phyloP scores from a whole-genome alignment of 2,797 vertebrate species.

The Spatula versicolor region DNA sequence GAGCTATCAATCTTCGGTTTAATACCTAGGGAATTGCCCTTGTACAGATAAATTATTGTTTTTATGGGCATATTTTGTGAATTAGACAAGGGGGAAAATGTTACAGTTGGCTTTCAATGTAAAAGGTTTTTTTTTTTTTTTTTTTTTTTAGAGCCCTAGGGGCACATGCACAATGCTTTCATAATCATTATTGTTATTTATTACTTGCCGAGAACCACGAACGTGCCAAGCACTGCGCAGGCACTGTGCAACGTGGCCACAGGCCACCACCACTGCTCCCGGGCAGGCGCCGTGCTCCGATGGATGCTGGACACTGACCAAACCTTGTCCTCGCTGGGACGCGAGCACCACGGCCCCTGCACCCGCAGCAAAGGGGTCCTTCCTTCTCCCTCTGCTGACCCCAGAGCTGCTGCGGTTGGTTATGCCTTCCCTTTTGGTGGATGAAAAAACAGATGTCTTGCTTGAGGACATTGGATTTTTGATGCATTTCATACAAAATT shows the following conservation, averaged over 20 bases:
- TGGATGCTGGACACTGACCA: rapidly evolving
- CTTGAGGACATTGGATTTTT: constrained; percentile 45
- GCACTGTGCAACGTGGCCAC: rapidly evolving
- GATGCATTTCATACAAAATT: constrained; percentile 41
- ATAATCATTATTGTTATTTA: constrained; percentile 5
- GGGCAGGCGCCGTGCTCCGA: neutral
- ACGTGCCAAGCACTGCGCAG: neutral
- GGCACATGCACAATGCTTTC: neutral
- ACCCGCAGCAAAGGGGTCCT: rapidly evolving
- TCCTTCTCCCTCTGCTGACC: neutral
- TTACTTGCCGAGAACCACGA: neutral
- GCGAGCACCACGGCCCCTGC: rapidly evolving
- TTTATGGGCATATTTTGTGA: constrained; percentile 39
- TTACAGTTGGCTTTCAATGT: constrained; percentile 25
- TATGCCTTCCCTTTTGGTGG: neutral
- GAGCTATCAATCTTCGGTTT: constrained; percentile 3
- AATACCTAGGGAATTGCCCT: neutral
- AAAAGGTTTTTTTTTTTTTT: neutral
- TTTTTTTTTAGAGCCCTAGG: constrained; percentile 8
- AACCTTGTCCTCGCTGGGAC: rapidly evolving
- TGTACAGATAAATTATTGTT: constrained; percentile 13
- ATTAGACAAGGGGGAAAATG: constrained; percentile 49
- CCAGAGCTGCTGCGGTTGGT: rapidly evolving
- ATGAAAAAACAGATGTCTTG: constrained; percentile 47
- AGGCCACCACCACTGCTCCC: neutral